Percentiles rank a stretch among this genome's conserved stretches.
phyloP scores from a whole-genome alignment of 2,113 vertebrate species.

The Hippoglossus stenolepis region DNA sequence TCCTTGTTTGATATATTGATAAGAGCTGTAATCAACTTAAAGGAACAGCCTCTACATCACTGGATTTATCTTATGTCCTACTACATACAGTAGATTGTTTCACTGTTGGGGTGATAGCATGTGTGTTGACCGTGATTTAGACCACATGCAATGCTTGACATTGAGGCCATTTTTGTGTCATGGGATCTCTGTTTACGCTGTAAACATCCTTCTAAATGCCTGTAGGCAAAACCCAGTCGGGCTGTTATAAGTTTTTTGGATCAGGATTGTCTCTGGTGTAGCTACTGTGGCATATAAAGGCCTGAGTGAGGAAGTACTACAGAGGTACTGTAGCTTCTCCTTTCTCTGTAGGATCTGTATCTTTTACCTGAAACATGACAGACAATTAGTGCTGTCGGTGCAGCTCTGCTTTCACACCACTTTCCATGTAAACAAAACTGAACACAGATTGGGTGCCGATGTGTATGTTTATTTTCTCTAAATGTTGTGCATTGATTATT shows the following conservation, averaged over 20 bases:
- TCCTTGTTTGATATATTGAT: no score
- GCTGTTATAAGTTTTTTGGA: not conserved
- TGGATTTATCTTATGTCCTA: not conserved
- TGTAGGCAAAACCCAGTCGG: not conserved
- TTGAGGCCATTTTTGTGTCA: not conserved
- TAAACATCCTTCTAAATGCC: constrained; percentile 1
- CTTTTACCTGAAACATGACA: no score
- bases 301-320: no score
- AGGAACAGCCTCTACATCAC: not conserved
- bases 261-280: not conserved
- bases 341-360: no score
- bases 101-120: not conserved
- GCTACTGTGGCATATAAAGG: no score
- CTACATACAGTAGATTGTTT: not conserved
- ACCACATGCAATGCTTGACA: constrained; percentile 4
- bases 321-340: no score
- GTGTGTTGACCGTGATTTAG: not conserved
- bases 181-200: not conserved
- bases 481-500: not conserved
- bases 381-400: no score
- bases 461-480: not conserved
- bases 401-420: no score
- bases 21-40: no score
- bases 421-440: no score
- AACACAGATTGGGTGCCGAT: not conserved